phyloP scores from a whole-genome alignment of 2,888 invertebrate species.

The Busseola fusca region DNA sequence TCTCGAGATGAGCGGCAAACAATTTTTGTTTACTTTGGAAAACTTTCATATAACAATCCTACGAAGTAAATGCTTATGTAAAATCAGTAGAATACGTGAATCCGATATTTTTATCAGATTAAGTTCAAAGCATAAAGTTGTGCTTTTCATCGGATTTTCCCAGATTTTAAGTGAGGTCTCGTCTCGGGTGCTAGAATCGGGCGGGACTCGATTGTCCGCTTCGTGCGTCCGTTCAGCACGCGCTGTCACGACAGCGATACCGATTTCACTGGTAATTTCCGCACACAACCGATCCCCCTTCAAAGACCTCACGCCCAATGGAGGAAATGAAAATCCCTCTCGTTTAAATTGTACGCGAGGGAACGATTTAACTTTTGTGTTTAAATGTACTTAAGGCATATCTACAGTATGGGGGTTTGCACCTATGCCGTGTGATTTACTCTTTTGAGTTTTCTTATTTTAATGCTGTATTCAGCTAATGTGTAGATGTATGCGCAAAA shows the following conservation, averaged over 20 bases:
- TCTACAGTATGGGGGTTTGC: conserved; percentile 28
- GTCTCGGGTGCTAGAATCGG: conserved; percentile 39
- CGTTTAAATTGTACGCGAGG: conserved; percentile 77
- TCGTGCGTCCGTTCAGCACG: conserved; percentile 68
- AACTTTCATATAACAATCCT: conserved; percentile 9
- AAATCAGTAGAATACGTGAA: conserved; percentile 19
- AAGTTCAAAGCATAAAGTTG: conserved; percentile 25
- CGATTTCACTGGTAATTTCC: conserved; percentile 83
- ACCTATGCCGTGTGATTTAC: conserved; percentile 34
- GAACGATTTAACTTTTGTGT: conserved; percentile 70
- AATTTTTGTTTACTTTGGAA: conserved; percentile 11
- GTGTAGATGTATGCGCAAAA: conserved; percentile 2
- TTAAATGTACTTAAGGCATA: conserved; percentile 49
- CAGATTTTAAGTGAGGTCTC: conserved; percentile 59
- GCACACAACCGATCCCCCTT: conserved; percentile 67
- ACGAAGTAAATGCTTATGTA: background rate
- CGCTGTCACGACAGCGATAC: conserved; percentile 66
- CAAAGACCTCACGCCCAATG: conserved; percentile 74
- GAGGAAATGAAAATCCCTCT: conserved; percentile 81
- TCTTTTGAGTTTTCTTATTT: conserved; percentile 21
- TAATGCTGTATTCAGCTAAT: conserved; percentile 4
- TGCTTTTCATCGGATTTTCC: conserved; percentile 61
- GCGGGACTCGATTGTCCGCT: conserved; percentile 64
- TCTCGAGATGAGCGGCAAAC: conserved; percentile 22
- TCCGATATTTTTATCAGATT: conserved; percentile 27